Conservation (phyloP, 2,888 invertebrate genomes). For the Onchidella celtica region DNA sequence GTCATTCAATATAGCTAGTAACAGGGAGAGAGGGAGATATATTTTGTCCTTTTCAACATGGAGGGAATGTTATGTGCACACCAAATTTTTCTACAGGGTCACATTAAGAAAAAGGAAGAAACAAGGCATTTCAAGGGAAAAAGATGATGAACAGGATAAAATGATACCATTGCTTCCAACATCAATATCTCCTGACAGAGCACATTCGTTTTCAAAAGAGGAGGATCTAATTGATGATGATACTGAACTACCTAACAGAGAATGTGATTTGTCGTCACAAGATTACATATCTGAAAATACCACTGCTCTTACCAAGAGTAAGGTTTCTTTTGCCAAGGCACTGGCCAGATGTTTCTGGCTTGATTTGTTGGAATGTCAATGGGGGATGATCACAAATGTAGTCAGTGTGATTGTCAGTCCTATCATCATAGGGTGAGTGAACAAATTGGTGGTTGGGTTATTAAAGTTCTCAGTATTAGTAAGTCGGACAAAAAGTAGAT, state of each 20-base stretch:
- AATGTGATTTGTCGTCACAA: too few relatives aligned
- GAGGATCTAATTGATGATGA: not conserved
- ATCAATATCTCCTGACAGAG: not conserved
- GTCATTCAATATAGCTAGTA: too few relatives aligned
- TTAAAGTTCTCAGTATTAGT: not conserved
- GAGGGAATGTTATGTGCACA: too few relatives aligned
- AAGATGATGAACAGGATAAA: not conserved
- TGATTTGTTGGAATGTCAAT: slow-evolving; percentile 64
- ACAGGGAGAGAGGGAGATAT: too few relatives aligned
- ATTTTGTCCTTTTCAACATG: too few relatives aligned
- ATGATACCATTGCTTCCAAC: not conserved
- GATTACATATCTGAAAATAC: not conserved
- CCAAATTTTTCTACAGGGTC: not conserved
- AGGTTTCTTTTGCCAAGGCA: slow-evolving; percentile 60
- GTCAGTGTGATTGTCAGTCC: not conserved
- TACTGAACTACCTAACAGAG: too few relatives aligned
- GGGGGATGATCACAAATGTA: slow-evolving; percentile 58
- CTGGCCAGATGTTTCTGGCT: slow-evolving; percentile 67
- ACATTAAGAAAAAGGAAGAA: too few relatives aligned
- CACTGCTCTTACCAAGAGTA: not conserved
- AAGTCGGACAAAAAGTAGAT: not conserved
- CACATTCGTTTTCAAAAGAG: not conserved
- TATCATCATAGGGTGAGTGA: not conserved
- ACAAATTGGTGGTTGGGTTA: not conserved
- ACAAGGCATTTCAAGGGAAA: too few relatives aligned